These are phyloP conservation scores for Cydia pomonella DNA, from an alignment of 1,140 invertebrate genomes.

Conservation along the genomic window DNA sequence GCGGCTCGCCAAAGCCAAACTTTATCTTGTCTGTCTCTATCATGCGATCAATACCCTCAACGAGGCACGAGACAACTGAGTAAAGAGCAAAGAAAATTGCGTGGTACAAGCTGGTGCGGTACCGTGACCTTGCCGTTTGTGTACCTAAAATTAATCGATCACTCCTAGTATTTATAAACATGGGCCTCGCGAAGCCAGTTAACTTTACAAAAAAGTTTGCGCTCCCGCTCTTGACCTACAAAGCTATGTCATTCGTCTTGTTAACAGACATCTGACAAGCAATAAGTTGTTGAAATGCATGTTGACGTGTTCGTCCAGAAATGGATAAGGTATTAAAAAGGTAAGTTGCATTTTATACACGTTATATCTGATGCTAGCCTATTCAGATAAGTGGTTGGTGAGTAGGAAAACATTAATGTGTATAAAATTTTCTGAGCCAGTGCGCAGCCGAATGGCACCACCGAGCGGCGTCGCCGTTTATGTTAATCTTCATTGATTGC, in stretches of 20 bases:
- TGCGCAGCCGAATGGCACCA: constrained; percentile 1
- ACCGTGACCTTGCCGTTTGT: constrained; percentile 64
- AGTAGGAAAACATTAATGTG: constrained; percentile 4
- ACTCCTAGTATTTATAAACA: constrained; percentile 50
- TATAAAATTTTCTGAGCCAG: neutral
- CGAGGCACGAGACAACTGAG: constrained; percentile 45
- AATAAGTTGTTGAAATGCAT: constrained; percentile 9
- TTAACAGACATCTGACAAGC: constrained; percentile 11
- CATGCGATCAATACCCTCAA: constrained; percentile 42
- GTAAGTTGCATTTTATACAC: neutral
- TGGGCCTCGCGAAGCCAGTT: constrained; percentile 44
- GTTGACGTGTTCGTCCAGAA: constrained; percentile 14
- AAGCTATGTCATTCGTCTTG: neutral
- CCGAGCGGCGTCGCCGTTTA: constrained; percentile 40
- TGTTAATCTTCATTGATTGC: constrained; percentile 74
- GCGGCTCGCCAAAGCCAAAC: neutral
- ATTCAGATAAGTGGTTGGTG: neutral
- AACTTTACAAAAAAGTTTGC: constrained; percentile 25
- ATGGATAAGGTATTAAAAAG: neutral
- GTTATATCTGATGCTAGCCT: constrained; percentile 1
- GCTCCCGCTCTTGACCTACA: constrained; percentile 10
- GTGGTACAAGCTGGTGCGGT: constrained; percentile 74
- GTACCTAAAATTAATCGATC: constrained; percentile 55
- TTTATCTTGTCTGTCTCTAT: constrained; percentile 36
- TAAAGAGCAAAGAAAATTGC: constrained; percentile 59